Evolutionary conservation across 1,140 invertebrate genomes (phyloP).

Genomic region (Periplaneta americana): DNA sequence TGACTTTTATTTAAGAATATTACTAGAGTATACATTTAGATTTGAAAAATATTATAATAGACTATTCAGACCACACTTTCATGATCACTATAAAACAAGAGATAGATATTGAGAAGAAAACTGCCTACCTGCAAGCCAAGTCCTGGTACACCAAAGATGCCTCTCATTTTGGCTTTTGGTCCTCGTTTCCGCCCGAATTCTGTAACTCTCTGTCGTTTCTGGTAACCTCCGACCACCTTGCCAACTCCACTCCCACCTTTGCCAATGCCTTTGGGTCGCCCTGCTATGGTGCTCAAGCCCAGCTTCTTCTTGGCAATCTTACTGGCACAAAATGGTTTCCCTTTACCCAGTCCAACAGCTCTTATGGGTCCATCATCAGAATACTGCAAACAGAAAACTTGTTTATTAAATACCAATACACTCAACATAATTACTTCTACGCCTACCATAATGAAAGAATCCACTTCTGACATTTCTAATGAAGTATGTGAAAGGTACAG

Average conservation of each 20-base stretch:
- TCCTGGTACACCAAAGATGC: conserved; percentile 74
- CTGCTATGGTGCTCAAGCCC: conserved; percentile 35
- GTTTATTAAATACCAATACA: too few species aligned
- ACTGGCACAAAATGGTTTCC: conserved; percentile 67
- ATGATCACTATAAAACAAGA: too few species aligned
- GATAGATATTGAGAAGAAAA: too few species aligned
- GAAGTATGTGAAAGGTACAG: too few species aligned
- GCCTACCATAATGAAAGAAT: too few species aligned
- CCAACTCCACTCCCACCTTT: conserved; percentile 33
- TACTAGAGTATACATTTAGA: too few species aligned
- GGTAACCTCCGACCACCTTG: conserved; percentile 52
- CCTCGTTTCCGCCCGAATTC: conserved; percentile 75
- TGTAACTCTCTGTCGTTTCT: conserved; percentile 56
- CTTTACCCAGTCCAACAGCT: conserved; percentile 62
- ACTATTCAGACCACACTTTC: too few species aligned
- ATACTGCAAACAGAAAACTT: too few species aligned
- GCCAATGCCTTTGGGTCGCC: conserved; percentile 53
- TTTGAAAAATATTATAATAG: too few species aligned
- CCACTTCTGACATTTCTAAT: too few species aligned
- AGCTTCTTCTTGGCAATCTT: conserved; percentile 76
- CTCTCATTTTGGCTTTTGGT: conserved; percentile 77
- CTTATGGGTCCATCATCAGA: conserved; percentile 37
- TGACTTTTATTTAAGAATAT: too few species aligned
- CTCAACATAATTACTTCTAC: too few species aligned
- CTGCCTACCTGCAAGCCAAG: conserved; percentile 57